A percentile compares a stretch with the other conserved stretches of the same genome.
phyloP scores from a whole-genome alignment of 53 echinoderm and acorn worm species.

The Hippasteria phrygiana region DNA sequence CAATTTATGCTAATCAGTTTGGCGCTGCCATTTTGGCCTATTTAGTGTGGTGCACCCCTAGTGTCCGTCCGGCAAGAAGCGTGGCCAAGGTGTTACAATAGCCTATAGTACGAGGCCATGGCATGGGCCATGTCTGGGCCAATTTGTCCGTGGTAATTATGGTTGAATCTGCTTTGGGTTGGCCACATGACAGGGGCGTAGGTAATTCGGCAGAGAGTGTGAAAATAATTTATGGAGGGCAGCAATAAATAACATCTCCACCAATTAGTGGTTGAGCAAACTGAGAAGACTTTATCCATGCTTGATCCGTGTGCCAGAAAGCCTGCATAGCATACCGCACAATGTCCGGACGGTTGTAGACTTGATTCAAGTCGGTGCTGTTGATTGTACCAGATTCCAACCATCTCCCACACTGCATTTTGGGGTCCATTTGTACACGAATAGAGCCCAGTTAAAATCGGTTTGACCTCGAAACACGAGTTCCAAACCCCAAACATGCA shows the following conservation, averaged over 20 bases:
- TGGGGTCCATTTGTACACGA: no score
- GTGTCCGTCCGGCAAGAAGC: slow-evolving; percentile 4
- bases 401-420: no score
- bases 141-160: slow-evolving; percentile 25
- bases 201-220: slow-evolving; percentile 9
- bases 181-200: slow-evolving; percentile 12
- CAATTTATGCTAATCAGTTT: no score
- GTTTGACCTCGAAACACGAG: no score
- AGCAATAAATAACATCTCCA: slow-evolving; percentile 22
- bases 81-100: slow-evolving; percentile 1
- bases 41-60: no score
- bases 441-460: no score
- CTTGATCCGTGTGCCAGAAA: neutral
- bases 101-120: neutral
- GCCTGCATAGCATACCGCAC: neutral
- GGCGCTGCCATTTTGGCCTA: no score
- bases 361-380: neutral
- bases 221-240: slow-evolving; percentile 30
- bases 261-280: neutral
- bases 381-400: no score
- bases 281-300: neutral
- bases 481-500: no score
- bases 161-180: slow-evolving; percentile 5
- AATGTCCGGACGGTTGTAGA: neutral
- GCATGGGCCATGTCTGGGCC: neutral